Percentiles rank a stretch among this genome's conserved stretches.
Evolutionary conservation across 2,113 vertebrate species (phyloP).

Genomic region (Herpailurus yagouaroundi): DNA sequence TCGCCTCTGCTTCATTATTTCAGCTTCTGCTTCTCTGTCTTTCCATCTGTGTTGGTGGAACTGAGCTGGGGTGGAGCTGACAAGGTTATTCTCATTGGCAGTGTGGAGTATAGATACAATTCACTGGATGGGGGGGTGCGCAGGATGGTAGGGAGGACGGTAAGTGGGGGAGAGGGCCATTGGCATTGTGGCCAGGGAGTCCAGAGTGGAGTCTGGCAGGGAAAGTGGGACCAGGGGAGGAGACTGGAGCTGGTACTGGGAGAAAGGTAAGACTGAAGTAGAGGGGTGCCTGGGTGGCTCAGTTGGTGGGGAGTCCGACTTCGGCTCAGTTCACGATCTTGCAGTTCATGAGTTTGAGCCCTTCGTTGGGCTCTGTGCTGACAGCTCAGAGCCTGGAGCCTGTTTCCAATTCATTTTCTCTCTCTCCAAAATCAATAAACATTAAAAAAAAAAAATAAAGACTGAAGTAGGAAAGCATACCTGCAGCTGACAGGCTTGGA

Average conservation of each 20-base stretch:
- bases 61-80: neutral
- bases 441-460: neutral
- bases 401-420: too few relatives aligned
- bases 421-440: too few relatives aligned
- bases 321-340: too few relatives aligned
- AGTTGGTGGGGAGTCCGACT: too few relatives aligned
- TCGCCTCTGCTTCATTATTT: accelerated
- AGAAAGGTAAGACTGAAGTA: neutral
- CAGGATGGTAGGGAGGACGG: neutral
- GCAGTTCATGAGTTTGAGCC: too few relatives aligned
- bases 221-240: neutral
- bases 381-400: too few relatives aligned
- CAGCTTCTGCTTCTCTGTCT: neutral
- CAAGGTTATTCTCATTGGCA: neutral
- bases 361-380: too few relatives aligned
- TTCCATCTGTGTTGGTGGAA: neutral
- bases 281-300: neutral
- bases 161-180: accelerated
- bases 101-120: neutral
- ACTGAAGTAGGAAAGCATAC: neutral
- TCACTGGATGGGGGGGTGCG: neutral
- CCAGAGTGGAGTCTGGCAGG: neutral
- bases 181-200: neutral
- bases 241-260: accelerated
- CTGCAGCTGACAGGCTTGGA: too few relatives aligned